Conservation (phyloP, 1,140 invertebrate genomes). For the Metaphire vulgaris region DNA sequence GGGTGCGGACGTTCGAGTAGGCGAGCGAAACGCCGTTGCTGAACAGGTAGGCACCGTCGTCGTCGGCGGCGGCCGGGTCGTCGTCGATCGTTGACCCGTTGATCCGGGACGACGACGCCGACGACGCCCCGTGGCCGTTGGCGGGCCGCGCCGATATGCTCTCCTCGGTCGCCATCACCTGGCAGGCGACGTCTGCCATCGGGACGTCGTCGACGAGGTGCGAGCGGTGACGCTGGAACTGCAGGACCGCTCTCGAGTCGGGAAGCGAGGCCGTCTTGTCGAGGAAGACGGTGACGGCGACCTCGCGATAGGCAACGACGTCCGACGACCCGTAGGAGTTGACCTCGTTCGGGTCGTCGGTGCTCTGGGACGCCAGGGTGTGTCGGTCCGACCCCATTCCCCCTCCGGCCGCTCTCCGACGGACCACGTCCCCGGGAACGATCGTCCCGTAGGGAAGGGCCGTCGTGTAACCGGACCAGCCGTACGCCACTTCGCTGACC, state of each 20-base stretch:
- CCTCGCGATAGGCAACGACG: slow-evolving; percentile 14
- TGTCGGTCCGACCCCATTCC: background rate
- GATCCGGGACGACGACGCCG: too few relatives aligned
- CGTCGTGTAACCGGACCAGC: background rate
- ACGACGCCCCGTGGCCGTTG: background rate
- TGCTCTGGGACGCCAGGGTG: slow-evolving; percentile 3
- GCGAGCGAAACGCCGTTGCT: background rate
- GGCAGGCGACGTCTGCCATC: background rate
- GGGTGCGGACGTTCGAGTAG: background rate
- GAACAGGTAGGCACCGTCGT: background rate
- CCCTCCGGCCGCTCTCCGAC: background rate
- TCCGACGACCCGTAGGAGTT: background rate
- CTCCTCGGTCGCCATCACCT: background rate
- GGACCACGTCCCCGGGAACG: background rate
- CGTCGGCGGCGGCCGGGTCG: background rate
- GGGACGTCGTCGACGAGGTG: background rate
- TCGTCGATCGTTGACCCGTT: background rate
- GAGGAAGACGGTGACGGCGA: slow-evolving; percentile 7
- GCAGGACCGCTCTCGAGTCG: background rate
- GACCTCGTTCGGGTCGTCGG: background rate
- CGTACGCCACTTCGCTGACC: background rate
- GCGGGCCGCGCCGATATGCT: background rate
- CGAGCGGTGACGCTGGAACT: background rate
- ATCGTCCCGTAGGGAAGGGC: background rate
- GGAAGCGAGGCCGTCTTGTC: background rate